phyloP scores from a whole-genome alignment of 2,888 invertebrate species.

The Coecobrya sp. region DNA sequence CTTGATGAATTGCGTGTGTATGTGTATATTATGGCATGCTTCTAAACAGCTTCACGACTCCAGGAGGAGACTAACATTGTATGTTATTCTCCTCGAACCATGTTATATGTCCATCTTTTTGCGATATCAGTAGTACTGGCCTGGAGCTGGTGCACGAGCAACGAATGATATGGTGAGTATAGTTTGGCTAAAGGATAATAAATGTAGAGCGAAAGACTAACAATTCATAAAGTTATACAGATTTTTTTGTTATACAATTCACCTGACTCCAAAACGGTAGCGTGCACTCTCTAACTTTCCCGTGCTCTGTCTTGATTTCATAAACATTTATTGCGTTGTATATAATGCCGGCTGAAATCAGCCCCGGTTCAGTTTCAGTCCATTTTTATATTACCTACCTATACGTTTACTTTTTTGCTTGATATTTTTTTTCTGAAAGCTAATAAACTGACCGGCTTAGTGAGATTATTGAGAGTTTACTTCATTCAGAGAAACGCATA shows the following conservation, averaged over 20 bases:
- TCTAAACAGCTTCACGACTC: neutral
- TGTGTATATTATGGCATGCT: neutral
- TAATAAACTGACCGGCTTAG: conserved; percentile 51
- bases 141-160: conserved; percentile 3
- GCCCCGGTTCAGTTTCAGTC: neutral
- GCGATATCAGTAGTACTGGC: neutral
- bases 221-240: neutral
- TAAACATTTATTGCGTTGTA: conserved; percentile 41
- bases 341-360: neutral
- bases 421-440: neutral
- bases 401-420: neutral
- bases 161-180: neutral
- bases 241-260: neutral
- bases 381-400: neutral
- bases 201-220: neutral
- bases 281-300: conserved; percentile 36
- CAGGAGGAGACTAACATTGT: neutral
- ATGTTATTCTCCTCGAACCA: neutral
- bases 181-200: neutral
- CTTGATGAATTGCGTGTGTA: conserved; percentile 57
- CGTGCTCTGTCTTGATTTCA: conserved; percentile 37
- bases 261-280: conserved; percentile 38
- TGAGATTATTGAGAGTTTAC: conserved; percentile 24
- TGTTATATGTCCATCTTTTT: conserved; percentile 34
- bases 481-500: conserved; percentile 16